Evolutionary conservation across 1,140 invertebrate genomes (phyloP).

Genomic region (Eufriesea mexicana): DNA sequence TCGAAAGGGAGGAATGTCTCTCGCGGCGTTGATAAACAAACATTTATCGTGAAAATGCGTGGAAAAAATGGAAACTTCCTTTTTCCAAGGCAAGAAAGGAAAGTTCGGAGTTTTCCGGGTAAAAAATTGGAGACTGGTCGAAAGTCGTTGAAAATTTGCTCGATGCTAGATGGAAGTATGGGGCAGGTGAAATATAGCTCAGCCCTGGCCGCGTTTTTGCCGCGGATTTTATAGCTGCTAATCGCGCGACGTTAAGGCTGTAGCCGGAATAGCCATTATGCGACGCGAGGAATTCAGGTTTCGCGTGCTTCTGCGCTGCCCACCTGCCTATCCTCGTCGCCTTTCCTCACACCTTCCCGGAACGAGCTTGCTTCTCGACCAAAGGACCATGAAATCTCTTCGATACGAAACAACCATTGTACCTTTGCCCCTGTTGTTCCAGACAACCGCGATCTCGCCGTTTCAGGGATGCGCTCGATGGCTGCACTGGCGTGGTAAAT

Average conservation of each 20-base stretch:
- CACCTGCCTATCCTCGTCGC: neutral
- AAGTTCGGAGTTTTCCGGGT: neutral
- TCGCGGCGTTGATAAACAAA: too few species aligned
- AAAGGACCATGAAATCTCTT: neutral
- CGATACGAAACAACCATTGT: neutral
- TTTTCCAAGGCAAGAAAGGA: neutral
- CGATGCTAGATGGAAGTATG: neutral
- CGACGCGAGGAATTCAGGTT: constrained; percentile 69
- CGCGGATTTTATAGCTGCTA: constrained; percentile 71
- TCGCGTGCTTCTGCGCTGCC: constrained; percentile 56
- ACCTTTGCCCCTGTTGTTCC: neutral
- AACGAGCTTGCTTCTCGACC: neutral
- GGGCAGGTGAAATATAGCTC: neutral
- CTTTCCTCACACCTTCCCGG: neutral
- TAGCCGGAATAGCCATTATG: constrained; percentile 66
- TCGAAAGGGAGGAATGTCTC: too few species aligned
- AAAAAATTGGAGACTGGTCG: neutral
- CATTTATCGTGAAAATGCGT: neutral
- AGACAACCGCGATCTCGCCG: too few species aligned
- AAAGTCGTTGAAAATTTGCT: neutral
- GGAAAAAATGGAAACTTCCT: neutral
- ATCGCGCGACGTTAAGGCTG: constrained; percentile 65
- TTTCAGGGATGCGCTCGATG: neutral
- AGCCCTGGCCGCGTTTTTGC: constrained; percentile 48
- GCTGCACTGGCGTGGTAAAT: neutral